Base-by-base conservation (phyloP, 30 jellyfish, hydroid and myxozoan species). In the Aurelia aurita complex sp. Pacific region DNA sequence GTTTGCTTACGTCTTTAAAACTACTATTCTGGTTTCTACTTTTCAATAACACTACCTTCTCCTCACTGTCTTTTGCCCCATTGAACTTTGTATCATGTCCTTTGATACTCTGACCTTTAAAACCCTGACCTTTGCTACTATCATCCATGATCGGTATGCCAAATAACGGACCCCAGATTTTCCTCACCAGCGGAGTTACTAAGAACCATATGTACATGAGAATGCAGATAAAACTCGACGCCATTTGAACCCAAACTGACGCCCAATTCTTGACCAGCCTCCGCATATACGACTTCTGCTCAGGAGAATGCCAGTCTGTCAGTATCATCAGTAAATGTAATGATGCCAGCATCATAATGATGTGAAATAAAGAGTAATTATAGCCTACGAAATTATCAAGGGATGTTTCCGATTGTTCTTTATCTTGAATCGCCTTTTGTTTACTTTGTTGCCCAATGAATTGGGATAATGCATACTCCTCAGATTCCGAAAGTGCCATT, bases 171-270 rank as follows among this genome's bases (percentile, higher is more conserved):
- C 98, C 99, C 99, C 99, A 94, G 16, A 94, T 38, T 38, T 79
- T 72, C 50, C 86, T 81, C 23, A 94, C 82, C 16, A 94, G 62
- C 7, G 99, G 99, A 3, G 99, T 75, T 9, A 94, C 99, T 43
- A 94, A 55, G 54, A 94, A 94, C 99, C 99, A 94, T 23, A 94
- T 70, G 59, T 94, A 94, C 3, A 94, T 65, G 69, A 94, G 61
- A 5, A 89, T 66, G 65, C 99, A 88, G 5, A 90, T 87, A 80
- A 94, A 94, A 80, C 99, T 94, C 54, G 99, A 94, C 17, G 99
- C 99, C 99, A 94, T 94, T 66, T 94, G 99, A 36, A 94, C 99
- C 99, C 99, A 94, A 50, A 94, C 99, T 4, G 97, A 88, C 46
- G 99, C 97, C 99, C 99, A 94, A 70, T 94, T 94, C 85, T 94